Base-by-base conservation (phyloP, 2,888 invertebrate genomes). In the Dichetophora obliterata region DNA sequence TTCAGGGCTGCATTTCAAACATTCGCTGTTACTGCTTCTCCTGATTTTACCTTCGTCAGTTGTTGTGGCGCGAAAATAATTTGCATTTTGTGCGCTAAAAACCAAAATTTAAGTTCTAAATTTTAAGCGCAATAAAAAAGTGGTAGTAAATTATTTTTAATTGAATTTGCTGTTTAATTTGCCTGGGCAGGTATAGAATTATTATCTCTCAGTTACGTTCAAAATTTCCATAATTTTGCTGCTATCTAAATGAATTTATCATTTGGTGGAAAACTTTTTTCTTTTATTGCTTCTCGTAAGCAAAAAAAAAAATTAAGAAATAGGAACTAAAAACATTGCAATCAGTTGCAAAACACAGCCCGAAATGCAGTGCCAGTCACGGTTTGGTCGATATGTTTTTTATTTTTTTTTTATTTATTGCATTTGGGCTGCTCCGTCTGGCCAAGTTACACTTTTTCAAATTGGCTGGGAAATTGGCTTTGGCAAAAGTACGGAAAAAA, bases 351-450 rank as follows among this genome's bases (percentile, higher is more conserved):
- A 71, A 31, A 71, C 37, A 19, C 22, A 14, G 37, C 37, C 22
- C 24, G 19, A 24, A 48, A 52, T 27, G 37, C n/a, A n/a, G 63
- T 57, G 43, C 31, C 48, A 71, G 59, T 43, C 31, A 52, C 74
- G 52, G 73, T 73, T 73, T 73, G 73, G 63, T 73, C 73, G 73
- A 73, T 73, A 73, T 43, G 19, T 63, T 72, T 61, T 11, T 9
- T 27, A 6, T 24, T 24, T 8, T 22, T 19, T 22, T n/a, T 8
- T 16, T 16, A 9, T 27, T 8, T 22, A 22, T 22, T n/a, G 16
- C n/a, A 9, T 69, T 16, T 27, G 11, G 27, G 27, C 61, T 43
- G 72, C n/a, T 61, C 22, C 19, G 37, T 71, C 59, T 48, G 59
- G 24, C 43, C 48, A 59, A 48, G 27, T 59, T 34, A 57, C 59